Base-by-base conservation (phyloP, 2,888 invertebrate genomes). In the Eurytoma adleriae region DNA sequence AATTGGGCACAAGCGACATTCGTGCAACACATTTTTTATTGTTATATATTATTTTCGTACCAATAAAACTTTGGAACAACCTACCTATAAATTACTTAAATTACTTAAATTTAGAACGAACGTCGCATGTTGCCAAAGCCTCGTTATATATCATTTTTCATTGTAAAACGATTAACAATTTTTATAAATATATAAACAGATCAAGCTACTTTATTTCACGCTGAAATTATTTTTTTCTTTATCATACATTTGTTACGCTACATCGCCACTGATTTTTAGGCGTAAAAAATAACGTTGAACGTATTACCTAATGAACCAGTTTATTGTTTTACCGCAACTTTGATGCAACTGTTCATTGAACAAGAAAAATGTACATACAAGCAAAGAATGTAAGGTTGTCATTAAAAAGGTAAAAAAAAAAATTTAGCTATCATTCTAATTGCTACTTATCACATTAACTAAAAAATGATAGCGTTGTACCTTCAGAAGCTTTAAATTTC, bases 101-200 rank as follows among this genome's bases (percentile, higher is more conserved):
- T 78, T 75, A 80, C 78, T 40, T 70, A 83, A 79, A 64, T 78
- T 72, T 3, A 64, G 77, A 79, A 82, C 75, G 79, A 83, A 78
- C 71, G 78, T 78, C 83, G 81, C 84, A 78, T 77, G 79, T 83
- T 83, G 83, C 82, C 79, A 81, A 73, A 83, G 82, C 75, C 81
- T 80, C 79, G 79, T 78, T 13, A 61, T 61, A 61, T 54, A 10
- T 48, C 40, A 80, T 69, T 64, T 54, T 40, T 16, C 54, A 76
- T 84, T 83, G 68, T 84, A 80, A 81, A 85, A 84, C 82, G 83
- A 83, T 83, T 84, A 84, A 84, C 80, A 79, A 83, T 84, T 82
- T 75, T 85, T 85, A 85, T 85, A 85, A 86, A 86, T 86, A 85
- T 86, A 86, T 83, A 86, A 86, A 86, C 82, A 83, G 84, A 84